A percentile compares a stretch with the other conserved stretches of the same genome.
Evolutionary conservation across 2,797 vertebrate genomes (phyloP).

Genomic region (Karalla daura): DNA sequence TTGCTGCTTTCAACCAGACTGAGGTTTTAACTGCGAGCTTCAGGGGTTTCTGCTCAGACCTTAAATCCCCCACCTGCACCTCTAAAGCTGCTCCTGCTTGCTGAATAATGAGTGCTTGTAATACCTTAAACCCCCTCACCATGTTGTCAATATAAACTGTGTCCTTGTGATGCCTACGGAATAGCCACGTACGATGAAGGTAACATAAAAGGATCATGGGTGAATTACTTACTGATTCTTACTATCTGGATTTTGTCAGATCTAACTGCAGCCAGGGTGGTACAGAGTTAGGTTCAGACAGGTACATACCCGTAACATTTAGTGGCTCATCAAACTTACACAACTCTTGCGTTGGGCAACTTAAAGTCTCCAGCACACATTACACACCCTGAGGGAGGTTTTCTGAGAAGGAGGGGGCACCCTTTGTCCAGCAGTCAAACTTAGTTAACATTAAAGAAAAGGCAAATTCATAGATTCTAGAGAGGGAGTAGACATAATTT

Average conservation of each 20-base stretch:
- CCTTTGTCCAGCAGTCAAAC: not conserved
- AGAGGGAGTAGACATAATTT: no score
- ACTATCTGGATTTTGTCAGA: no score
- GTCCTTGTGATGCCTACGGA: not conserved
- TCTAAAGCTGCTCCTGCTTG: not conserved
- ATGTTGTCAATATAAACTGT: not conserved
- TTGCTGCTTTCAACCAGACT: not conserved
- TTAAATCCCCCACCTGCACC: no score
- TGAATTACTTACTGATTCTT: no score
- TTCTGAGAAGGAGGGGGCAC: no score
- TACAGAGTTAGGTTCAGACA: not conserved
- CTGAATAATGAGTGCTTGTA: not conserved
- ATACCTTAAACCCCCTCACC: not conserved
- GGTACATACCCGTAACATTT: not conserved
- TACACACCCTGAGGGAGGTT: not conserved
- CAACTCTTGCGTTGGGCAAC: not conserved
- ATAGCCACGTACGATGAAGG: not conserved
- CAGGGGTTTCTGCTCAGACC: not conserved
- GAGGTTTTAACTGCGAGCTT: constrained; percentile 4
- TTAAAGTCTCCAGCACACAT: not conserved
- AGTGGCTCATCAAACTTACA: not conserved
- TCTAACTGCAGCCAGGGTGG: no score
- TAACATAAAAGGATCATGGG: not conserved
- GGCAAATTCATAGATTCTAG: not conserved
- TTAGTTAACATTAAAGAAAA: not conserved